Evolutionary conservation across 2,888 invertebrate genomes (phyloP).

Genomic region (Tenodera sinensis): DNA sequence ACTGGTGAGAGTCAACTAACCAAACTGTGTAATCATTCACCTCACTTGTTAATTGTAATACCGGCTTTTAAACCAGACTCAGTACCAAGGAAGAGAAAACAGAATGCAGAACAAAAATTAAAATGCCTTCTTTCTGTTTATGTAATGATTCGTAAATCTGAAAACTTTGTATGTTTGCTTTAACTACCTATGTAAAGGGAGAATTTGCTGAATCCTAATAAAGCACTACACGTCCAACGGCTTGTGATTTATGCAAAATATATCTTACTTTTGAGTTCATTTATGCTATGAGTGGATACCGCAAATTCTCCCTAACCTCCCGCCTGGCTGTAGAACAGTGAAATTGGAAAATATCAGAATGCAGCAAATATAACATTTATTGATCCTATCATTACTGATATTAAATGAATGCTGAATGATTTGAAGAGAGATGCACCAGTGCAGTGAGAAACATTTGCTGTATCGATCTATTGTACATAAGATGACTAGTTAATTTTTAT

Average conservation of each 20-base stretch:
- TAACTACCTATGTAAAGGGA: background rate
- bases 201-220: background rate
- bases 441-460: background rate
- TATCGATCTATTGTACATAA: background rate
- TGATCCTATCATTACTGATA: background rate
- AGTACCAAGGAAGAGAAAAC: too few relatives aligned
- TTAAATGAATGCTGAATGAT: background rate
- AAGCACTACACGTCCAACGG: background rate
- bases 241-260: background rate
- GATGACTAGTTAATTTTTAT: background rate
- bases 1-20: too few relatives aligned
- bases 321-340: background rate
- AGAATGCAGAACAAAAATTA: background rate
- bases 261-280: background rate
- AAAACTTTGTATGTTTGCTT: background rate
- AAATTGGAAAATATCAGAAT: background rate
- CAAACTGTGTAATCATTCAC: too few relatives aligned
- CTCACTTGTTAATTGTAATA: too few relatives aligned
- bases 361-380: background rate
- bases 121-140: background rate
- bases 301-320: background rate
- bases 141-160: background rate
- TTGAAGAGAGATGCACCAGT: background rate
- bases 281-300: background rate
- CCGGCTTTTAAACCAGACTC: too few relatives aligned